Conservation (phyloP, 2,888 invertebrate species). For the Azorinus chamasolen region DNA sequence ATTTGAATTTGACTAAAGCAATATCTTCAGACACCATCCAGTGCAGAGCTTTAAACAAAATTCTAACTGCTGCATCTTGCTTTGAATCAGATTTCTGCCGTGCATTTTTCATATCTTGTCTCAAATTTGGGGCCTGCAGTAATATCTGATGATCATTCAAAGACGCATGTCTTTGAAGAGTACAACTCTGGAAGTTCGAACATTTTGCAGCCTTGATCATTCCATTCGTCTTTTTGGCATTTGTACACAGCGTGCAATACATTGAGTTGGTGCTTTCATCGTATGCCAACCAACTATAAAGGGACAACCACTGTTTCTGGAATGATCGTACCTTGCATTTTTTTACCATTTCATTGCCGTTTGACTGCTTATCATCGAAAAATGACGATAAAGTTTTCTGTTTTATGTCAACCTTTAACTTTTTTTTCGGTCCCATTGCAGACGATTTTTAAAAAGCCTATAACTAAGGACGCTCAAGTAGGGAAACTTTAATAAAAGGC, state of each 20-base stretch:
- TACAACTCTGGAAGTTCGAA: constrained; percentile 2
- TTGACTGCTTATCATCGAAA: too few species aligned
- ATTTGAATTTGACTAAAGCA: constrained; percentile 25
- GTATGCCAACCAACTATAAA: too few species aligned
- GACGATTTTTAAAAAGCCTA: too few species aligned
- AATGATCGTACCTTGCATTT: too few species aligned
- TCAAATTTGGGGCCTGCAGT: background rate
- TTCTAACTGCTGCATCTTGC: constrained; percentile 17
- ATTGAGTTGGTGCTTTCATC: too few species aligned
- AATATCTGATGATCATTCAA: constrained; percentile 20
- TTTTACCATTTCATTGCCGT: too few species aligned
- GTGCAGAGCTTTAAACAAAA: constrained; percentile 9
- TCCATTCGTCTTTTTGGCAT: constrained; percentile 3
- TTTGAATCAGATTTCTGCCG: background rate
- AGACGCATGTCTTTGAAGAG: constrained; percentile 1
- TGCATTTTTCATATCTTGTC: background rate
- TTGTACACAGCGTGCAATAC: constrained; percentile 12
- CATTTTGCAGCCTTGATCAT: constrained; percentile 7
- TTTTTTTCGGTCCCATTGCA: too few species aligned
- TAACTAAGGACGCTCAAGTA: too few species aligned
- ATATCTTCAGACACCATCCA: constrained; percentile 35
- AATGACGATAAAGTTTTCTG: too few species aligned
- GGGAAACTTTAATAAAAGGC: too few species aligned
- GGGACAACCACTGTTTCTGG: too few species aligned
- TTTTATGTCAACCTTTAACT: too few species aligned